Percentiles rank a stretch among this genome's conserved stretches.
Evolutionary conservation across 2,888 invertebrate genomes (phyloP).

Genomic region (Tryphoninae sp.): DNA sequence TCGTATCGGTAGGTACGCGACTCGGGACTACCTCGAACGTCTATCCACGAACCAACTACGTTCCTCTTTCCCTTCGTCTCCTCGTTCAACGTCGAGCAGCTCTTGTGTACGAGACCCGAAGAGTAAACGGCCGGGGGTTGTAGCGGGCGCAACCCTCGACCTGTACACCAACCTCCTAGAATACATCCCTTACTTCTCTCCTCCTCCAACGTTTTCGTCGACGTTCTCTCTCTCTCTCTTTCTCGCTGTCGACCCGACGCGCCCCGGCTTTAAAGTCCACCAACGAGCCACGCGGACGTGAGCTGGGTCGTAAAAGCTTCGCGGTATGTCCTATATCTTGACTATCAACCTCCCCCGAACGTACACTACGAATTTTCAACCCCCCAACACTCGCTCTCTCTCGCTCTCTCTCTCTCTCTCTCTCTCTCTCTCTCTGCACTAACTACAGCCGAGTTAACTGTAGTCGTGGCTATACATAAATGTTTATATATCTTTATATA

Average conservation of each 20-base stretch:
- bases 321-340: neutral
- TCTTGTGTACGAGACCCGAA: slow-evolving; percentile 30
- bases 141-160: slow-evolving; percentile 40
- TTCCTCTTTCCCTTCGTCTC: neutral
- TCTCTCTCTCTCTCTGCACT: slow-evolving; percentile 18
- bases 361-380: slow-evolving; percentile 39
- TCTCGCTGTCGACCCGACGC: slow-evolving; percentile 42
- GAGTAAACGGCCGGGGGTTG: slow-evolving; percentile 37
- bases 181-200: slow-evolving; percentile 23
- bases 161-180: slow-evolving; percentile 21
- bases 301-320: slow-evolving; percentile 56
- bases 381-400: slow-evolving; percentile 11
- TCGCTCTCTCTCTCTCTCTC: slow-evolving; percentile 25
- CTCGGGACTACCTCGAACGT: slow-evolving; percentile 42
- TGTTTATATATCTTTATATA: neutral
- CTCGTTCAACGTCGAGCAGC: slow-evolving; percentile 39
- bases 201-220: neutral
- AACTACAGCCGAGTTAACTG: slow-evolving; percentile 13
- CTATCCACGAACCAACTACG: neutral
- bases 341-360: slow-evolving; percentile 24
- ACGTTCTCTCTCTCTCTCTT: neutral
- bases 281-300: slow-evolving; percentile 61
- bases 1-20: slow-evolving; percentile 37
- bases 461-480: slow-evolving; percentile 5
- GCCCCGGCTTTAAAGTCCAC: slow-evolving; percentile 51